Evolutionary conservation across 2,797 vertebrate species (phyloP).

Genomic region (Rhynchonycteris naso): DNA sequence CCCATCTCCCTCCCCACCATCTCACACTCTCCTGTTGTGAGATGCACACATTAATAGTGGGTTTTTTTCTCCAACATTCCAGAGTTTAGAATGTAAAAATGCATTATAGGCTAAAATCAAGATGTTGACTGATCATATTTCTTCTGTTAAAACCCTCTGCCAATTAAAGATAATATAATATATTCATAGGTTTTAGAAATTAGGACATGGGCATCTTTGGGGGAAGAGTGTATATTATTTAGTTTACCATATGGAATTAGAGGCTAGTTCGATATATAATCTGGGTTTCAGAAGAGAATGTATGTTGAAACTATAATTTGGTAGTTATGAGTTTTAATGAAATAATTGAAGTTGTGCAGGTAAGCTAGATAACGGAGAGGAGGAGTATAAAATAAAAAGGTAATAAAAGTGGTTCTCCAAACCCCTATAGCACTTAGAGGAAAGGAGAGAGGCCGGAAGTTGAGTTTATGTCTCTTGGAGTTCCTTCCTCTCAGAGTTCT

Average conservation of each 20-base stretch:
- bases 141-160: background rate
- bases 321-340: background rate
- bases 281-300: background rate
- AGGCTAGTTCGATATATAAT: background rate
- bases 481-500: background rate
- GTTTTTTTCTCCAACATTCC: background rate
- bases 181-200: background rate
- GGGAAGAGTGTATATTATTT: background rate
- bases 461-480: background rate
- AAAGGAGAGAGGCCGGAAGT: background rate
- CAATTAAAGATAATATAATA: background rate
- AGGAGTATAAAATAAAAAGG: background rate
- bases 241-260: background rate
- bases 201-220: background rate
- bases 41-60: background rate
- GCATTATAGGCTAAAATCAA: background rate
- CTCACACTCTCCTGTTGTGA: background rate
- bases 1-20: rapidly evolving
- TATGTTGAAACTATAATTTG: background rate
- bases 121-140: background rate
- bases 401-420: background rate
- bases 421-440: background rate
- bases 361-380: background rate
- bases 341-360: background rate
- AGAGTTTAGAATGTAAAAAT: background rate